Base-by-base conservation (phyloP, 64 coral and sea anemone genomes). In the Astreopora myriophthalma region DNA sequence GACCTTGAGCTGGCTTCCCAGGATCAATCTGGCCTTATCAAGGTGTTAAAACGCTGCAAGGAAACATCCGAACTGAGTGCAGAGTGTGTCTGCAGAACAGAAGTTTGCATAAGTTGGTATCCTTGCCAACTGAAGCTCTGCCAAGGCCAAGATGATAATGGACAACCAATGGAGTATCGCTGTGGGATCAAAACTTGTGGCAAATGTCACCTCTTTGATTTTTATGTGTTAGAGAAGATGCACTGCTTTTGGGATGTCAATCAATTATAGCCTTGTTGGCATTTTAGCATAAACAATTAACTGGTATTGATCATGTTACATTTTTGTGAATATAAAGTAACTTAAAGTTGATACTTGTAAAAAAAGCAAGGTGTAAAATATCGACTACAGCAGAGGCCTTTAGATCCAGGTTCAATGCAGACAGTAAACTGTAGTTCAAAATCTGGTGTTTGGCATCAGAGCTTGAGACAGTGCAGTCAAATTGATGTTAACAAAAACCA, bases 131-230 rank as follows among this genome's bases (percentile, higher is more conserved):
- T 99, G 42, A 99, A 99, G 22, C 93, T 96, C 20, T 99, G 97
- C 57, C 91, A 96, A 80, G 94, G 90, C 8, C 52, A 91, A 76
- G 88, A 94, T 20, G 70, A 40, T 11, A 55, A 97, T 87, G 91
- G 95, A 3, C 82, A 92, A n/a, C 62, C 36, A 34, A 67, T 42
- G 61, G 92, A 85, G 24, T 95, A 95, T 88, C 91, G 94, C 9
- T 99, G 97, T 85, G 97, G 97, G 27, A 99, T 99, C 12, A 99
- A 99, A 65, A 96, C 97, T 23, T 99, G 97, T 74, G 94, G 97
- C 32, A 99, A 99, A 86, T 99, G 97, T 57, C 48, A 89, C 23
- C 78, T 96, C 17, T 96, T 99, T 93, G 81, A 99, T 48, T 99
- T 89, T 72, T 79, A 95, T 90, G 94, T 96, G 6, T 71, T 5